Percentiles rank a stretch among this genome's conserved stretches.
These are phyloP conservation scores for Syngnathus rostellatus DNA, from an alignment of 2,797 vertebrate genomes.

Conservation along the genomic window DNA sequence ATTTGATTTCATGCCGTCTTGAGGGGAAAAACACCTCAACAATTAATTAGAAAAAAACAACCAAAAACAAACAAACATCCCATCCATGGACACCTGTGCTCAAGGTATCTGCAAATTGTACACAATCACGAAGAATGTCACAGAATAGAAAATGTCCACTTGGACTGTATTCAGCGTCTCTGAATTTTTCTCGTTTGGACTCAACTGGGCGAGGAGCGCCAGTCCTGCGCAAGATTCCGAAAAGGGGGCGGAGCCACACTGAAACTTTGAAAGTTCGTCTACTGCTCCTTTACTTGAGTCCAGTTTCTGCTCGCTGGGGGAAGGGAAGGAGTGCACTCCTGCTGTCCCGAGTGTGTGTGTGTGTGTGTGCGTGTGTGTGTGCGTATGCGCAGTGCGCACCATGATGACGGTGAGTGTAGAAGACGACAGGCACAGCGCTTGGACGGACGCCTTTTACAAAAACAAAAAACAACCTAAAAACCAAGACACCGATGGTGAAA, in stretches of 20 bases:
- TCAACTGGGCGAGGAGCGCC: constrained; percentile 35
- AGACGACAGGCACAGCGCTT: constrained; percentile 72
- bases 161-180: constrained; percentile 48
- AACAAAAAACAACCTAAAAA: constrained; percentile 72
- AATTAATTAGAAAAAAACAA: constrained; percentile 16
- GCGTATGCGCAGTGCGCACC: background rate
- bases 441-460: constrained; percentile 54
- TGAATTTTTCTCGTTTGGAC: constrained; percentile 35
- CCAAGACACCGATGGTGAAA: constrained; percentile 78
- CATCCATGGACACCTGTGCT: constrained; percentile 68
- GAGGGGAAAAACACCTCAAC: constrained; percentile 62
- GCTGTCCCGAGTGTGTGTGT: background rate
- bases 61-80: constrained; percentile 43
- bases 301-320: background rate
- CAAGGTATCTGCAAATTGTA: constrained; percentile 70
- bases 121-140: constrained; percentile 70
- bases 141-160: constrained; percentile 67
- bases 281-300: background rate
- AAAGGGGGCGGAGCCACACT: background rate
- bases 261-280: background rate
- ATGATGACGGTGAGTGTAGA: constrained; percentile 58
- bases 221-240: constrained; percentile 20
- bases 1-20: constrained; percentile 70
- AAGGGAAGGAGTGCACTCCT: background rate
- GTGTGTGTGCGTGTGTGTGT: background rate